Evolutionary conservation across 2,888 invertebrate genomes (phyloP), one percentile per base, ranked within the genome.

Genomic region (Plemyria rubiginata): DNA sequence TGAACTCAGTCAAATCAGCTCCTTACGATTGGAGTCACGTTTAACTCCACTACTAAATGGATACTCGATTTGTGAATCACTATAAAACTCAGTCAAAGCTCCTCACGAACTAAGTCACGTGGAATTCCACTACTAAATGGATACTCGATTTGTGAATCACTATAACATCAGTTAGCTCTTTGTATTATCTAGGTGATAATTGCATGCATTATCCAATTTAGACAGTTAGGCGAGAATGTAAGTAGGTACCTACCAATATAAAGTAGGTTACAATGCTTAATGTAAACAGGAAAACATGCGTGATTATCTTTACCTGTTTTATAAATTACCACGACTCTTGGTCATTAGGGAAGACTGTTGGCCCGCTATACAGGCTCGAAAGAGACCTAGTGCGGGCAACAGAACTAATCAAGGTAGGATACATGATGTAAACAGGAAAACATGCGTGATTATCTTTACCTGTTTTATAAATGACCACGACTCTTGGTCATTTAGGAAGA

Each of bases 181-280:
- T 16, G n/a, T 13, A 49, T 56, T 48, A 56, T 56, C 55, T 41
- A 2, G 38, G 40, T 11, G 28, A 49, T 40, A 38, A 56, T 49
- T 40, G 9, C 28, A 38, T 28, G 13, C 48, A 22, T 40, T 40
- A 28, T 28, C 48, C 28, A 40, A 40, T n/a, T 51, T 15, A 50
- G 13, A 36, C 29, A 11, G 8, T 22, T 41, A 11, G 36, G 9
- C 9, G 11, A 11, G 11, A 38, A 38, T 11, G 32, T 11, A 38
- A 8, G 36, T 11, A 38, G 9, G 11, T 11, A 11, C 11, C 9
- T 2, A 1, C 11, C 11, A 38, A 8, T 0, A 36, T 11, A 11
- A 11, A 38, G 36, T 38, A 38, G 36, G 36, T 38, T 11, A 38
- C 36, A 8, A 11, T 38, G 36, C 11, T 38, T 38, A 8, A 38